phyloP scores from a whole-genome alignment of 2,888 invertebrate genomes.

The Ferdinandea cuprea region DNA sequence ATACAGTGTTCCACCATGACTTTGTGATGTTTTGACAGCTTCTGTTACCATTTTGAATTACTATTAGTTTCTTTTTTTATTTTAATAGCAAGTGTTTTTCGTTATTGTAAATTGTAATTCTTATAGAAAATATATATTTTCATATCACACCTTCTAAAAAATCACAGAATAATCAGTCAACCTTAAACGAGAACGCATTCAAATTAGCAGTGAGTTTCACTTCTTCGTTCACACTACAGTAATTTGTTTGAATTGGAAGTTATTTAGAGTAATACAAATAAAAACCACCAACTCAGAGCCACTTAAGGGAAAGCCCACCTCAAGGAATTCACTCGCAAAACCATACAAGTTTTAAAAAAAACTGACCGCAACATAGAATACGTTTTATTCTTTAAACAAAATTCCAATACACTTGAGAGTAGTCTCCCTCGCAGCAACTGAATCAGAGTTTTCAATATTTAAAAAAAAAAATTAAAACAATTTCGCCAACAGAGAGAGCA shows the following conservation, averaged over 20 bases:
- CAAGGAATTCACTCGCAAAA: not conserved
- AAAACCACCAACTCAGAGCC: conserved; percentile 3
- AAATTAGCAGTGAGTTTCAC: conserved; percentile 20
- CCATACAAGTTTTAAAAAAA: not conserved
- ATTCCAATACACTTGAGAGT: not conserved
- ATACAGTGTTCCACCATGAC: conserved; percentile 68
- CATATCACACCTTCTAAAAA: conserved; percentile 45
- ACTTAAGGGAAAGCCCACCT: conserved; percentile 18
- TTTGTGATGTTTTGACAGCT: conserved; percentile 72
- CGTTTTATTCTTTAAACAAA: conserved; percentile 24
- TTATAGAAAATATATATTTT: not conserved
- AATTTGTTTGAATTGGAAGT: conserved; percentile 42
- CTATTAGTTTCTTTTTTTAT: too few species aligned
- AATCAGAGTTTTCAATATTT: not conserved
- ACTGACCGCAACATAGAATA: not conserved
- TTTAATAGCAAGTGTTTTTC: conserved; percentile 17
- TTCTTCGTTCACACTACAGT: conserved; percentile 2
- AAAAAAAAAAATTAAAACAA: too few species aligned
- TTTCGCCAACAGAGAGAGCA: not conserved
- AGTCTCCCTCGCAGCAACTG: not conserved
- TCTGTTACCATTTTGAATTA: conserved; percentile 59
- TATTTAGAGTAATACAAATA: conserved; percentile 1
- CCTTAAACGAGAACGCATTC: conserved; percentile 18
- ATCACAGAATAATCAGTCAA: conserved; percentile 67
- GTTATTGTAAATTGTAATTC: conserved; percentile 7